phyloP scores from a whole-genome alignment of 1,140 invertebrate species.

The Aphidius ervi region DNA sequence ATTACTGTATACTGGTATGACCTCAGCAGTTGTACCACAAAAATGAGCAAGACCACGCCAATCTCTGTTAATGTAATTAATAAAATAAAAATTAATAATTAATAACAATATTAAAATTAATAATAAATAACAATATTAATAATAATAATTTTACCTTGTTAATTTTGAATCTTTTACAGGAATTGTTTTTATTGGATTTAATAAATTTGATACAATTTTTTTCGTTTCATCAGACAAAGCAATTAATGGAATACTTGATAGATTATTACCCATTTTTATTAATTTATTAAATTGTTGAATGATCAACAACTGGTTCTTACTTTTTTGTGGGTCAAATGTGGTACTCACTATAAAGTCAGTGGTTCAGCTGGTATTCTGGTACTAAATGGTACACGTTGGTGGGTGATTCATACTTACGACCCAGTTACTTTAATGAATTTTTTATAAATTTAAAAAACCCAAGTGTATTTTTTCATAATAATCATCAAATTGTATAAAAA shows the following conservation, averaged over 20 bases:
- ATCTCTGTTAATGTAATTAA: conserved; percentile 52
- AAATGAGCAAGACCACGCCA: conserved; percentile 65
- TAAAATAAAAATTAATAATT: background rate
- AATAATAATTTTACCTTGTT: conserved; percentile 46
- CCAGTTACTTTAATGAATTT: too few species aligned
- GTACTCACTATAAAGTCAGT: too few species aligned
- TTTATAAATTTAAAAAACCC: too few species aligned
- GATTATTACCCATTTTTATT: conserved; percentile 56
- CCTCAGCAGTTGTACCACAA: conserved; percentile 49
- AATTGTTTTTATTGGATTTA: conserved; percentile 61
- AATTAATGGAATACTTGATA: conserved; percentile 62
- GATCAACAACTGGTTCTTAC: too few species aligned
- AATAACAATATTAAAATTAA: conserved; percentile 18
- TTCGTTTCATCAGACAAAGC: conserved; percentile 50
- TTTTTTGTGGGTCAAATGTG: too few species aligned
- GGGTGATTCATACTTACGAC: too few species aligned
- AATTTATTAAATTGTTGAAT: background rate
- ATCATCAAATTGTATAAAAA: too few species aligned
- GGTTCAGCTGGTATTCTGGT: too few species aligned
- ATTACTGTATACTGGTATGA: conserved; percentile 47
- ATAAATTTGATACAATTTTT: conserved; percentile 51
- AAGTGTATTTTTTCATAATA: too few species aligned
- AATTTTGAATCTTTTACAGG: conserved; percentile 53
- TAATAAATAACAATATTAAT: conserved; percentile 18
- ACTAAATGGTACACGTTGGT: too few species aligned